Base-by-base conservation (phyloP, 2,797 vertebrate genomes). In the Dendrocincla tyrannina region DNA sequence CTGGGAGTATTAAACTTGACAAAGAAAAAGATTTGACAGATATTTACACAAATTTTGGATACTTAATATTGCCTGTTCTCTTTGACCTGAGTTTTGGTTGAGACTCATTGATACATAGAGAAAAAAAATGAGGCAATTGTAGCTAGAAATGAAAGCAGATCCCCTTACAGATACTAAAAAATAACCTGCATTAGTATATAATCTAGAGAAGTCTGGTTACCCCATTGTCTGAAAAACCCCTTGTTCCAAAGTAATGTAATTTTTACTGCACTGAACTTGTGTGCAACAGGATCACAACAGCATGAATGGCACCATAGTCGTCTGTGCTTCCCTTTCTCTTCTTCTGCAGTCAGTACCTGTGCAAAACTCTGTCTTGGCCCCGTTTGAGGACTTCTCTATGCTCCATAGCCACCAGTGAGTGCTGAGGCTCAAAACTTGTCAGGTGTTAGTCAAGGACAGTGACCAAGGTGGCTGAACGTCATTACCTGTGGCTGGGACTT, bases 91-190 rank as follows among this genome's bases (percentile, higher is more conserved):
- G 28, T 41, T 67, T 69, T 74, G 28, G 9, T 59, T 3, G 3
- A 63, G 39, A 22, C 25, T 39, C 39, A 18, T 0, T 14, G 22
- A 49, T 44, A 17, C 0, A 0, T 1, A 50, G 2, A 41, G 32
- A 33, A 75, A 58, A 46, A 73, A 23, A 6, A 16, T 4, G 8
- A 75, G 53, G 24, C 28, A 41, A 22, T 11, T 41, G 32, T 17
- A 70, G 13, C 30, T 86, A 30, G 7, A 64, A 2, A 13, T 22
- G 23, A 68, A 60, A n/a, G 16, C 33, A 69, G 49, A 76, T 41
- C 37, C 32, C 30, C 7, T 69, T 37, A 50, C 3, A 66, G 4
- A 23, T 52, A 22, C 9, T n/a, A 66, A 72, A 9, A 93, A 80
- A 35, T 53, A 67, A 44, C 3, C 52, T 46, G 5, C 23, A 33